phyloP scores from a whole-genome alignment of 1,140 invertebrate genomes.

The Drusus annulatus region DNA sequence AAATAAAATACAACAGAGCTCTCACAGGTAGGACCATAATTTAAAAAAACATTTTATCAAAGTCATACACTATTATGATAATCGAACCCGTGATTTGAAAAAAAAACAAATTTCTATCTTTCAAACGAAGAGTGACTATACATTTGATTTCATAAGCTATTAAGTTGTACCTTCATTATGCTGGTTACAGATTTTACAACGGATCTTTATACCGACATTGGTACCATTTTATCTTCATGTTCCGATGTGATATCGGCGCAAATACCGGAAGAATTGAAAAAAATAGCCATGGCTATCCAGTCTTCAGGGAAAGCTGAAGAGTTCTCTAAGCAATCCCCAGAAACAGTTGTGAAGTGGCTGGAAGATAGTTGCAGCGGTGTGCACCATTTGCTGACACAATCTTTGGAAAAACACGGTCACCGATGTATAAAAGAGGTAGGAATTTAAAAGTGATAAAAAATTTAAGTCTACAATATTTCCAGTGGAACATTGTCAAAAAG shows the following conservation, averaged over 20 bases:
- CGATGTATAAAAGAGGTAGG: constrained; percentile 81
- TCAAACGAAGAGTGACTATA: too few species aligned
- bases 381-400: constrained; percentile 71
- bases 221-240: constrained; percentile 76
- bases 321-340: constrained; percentile 71
- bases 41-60: too few species aligned
- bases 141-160: too few species aligned
- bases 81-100: too few species aligned
- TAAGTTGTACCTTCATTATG: too few species aligned
- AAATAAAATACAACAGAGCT: too few species aligned
- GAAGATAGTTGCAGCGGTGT: constrained; percentile 70
- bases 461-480: too few species aligned
- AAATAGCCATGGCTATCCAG: constrained; percentile 72
- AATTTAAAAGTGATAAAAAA: too few species aligned
- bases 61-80: too few species aligned
- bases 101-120: too few species aligned
- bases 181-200: constrained; percentile 71
- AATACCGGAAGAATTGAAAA: constrained; percentile 72
- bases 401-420: constrained; percentile 83
- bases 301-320: constrained; percentile 67
- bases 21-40: too few species aligned
- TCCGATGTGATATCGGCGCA: constrained; percentile 80
- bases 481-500: too few species aligned
- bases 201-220: constrained; percentile 77
- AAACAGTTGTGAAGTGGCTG: constrained; percentile 75